Conservation (phyloP, 2,797 vertebrate genomes). For the Rhinophrynus dorsalis region DNA sequence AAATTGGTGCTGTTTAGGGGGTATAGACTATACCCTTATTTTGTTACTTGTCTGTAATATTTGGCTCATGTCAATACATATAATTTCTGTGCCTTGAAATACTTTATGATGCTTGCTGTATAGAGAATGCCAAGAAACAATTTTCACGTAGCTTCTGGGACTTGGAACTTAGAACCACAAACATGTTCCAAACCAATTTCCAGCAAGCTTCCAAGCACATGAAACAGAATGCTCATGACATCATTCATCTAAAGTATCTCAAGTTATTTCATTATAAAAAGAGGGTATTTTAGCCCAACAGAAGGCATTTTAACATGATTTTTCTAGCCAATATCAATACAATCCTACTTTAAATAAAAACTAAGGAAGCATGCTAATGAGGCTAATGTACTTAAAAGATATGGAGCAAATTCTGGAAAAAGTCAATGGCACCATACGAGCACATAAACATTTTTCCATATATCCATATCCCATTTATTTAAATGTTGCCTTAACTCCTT, state of each 20-base stretch:
- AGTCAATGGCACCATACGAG: no score
- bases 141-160: constrained; percentile 32
- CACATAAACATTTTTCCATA: no score
- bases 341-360: constrained; percentile 16
- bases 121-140: constrained; percentile 26
- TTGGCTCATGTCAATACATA: constrained; percentile 1
- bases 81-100: constrained; percentile 10
- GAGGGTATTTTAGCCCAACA: neutral
- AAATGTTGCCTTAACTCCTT: no score
- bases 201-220: constrained; percentile 19
- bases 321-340: constrained; percentile 18
- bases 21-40: no score
- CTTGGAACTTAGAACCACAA: constrained; percentile 30
- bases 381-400: no score
- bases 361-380: no score
- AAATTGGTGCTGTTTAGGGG: no score
- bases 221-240: constrained; percentile 16
- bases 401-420: no score
- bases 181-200: constrained; percentile 15
- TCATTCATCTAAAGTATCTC: constrained; percentile 11
- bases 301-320: neutral
- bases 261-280: no score
- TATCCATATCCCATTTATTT: no score
- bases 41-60: constrained; percentile 16
- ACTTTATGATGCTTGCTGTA: neutral